These are phyloP conservation scores for Cecidostiba fungosa DNA, from an alignment of 2,888 invertebrate genomes.

Conservation along the genomic window DNA sequence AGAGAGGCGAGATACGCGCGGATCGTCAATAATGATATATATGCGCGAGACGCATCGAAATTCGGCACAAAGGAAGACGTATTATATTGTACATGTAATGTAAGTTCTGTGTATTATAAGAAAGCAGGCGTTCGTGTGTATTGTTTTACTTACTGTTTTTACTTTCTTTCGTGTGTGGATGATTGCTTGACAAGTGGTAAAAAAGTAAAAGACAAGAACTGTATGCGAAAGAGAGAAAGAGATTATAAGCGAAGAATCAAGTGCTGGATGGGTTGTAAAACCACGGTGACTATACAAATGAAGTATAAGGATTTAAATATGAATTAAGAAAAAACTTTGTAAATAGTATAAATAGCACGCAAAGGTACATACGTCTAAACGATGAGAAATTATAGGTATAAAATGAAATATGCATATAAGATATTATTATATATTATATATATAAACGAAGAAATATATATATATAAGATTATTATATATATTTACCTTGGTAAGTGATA, in stretches of 20 bases:
- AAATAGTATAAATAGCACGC: conserved; percentile 78
- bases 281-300: conserved; percentile 71
- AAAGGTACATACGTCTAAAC: conserved; percentile 73
- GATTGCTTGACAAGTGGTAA: conserved; percentile 53
- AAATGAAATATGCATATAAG: conserved; percentile 79
- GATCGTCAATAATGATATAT: conserved; percentile 53
- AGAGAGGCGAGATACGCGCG: conserved; percentile 42
- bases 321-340: conserved; percentile 70
- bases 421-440: conserved; percentile 78
- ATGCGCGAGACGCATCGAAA: conserved; percentile 64
- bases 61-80: conserved; percentile 71
- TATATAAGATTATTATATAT: conserved; percentile 74
- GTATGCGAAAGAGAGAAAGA: conserved; percentile 18
- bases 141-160: conserved; percentile 50
- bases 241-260: conserved; percentile 51
- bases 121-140: conserved; percentile 62
- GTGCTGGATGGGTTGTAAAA: conserved; percentile 64
- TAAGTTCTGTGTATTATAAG: conserved; percentile 68
- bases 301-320: conserved; percentile 56
- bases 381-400: conserved; percentile 77
- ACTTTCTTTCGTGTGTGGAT: conserved; percentile 60
- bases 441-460: conserved; percentile 66
- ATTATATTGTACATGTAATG: conserved; percentile 67
- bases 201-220: background rate
- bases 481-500: conserved; percentile 79